These are phyloP conservation scores for Gambelia wislizenii DNA, from an alignment of 2,797 vertebrate species.

Conservation along the genomic window DNA sequence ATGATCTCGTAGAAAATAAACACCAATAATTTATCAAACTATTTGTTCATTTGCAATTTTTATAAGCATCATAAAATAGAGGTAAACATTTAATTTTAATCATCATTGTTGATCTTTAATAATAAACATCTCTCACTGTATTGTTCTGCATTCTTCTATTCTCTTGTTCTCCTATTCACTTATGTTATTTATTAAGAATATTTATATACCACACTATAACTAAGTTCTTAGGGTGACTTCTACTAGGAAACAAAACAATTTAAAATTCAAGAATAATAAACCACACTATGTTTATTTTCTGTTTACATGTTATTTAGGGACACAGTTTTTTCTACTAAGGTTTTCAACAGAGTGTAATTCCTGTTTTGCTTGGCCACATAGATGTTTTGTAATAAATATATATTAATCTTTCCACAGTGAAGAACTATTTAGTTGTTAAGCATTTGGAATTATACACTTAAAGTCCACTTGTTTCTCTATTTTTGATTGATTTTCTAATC, in stretches of 20 bases:
- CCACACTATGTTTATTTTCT: not conserved
- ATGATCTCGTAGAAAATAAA: not conserved
- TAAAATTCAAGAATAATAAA: not conserved
- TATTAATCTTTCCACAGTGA: slow-evolving; percentile 58
- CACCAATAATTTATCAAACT: not conserved
- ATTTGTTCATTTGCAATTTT: not conserved
- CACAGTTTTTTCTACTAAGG: not conserved
- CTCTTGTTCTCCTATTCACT: not conserved
- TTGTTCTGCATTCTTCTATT: not conserved
- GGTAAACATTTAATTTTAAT: not conserved
- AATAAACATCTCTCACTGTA: not conserved
- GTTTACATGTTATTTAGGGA: not conserved
- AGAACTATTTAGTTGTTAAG: slow-evolving; percentile 55
- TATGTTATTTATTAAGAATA: not conserved
- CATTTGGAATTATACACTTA: slow-evolving; percentile 39
- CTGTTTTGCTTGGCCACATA: slow-evolving; percentile 41
- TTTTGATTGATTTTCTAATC: slow-evolving; percentile 67
- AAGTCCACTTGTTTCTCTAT: slow-evolving; percentile 53
- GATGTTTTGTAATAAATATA: slow-evolving; percentile 49
- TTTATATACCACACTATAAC: not conserved
- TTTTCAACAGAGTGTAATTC: slow-evolving; percentile 49
- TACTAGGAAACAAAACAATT: not conserved
- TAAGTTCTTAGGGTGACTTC: not conserved
- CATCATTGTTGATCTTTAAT: not conserved
- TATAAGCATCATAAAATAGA: not conserved